These are phyloP conservation scores for Buphagus erythrorhynchus DNA, from an alignment of 2,797 vertebrate species.

Conservation along the genomic window DNA sequence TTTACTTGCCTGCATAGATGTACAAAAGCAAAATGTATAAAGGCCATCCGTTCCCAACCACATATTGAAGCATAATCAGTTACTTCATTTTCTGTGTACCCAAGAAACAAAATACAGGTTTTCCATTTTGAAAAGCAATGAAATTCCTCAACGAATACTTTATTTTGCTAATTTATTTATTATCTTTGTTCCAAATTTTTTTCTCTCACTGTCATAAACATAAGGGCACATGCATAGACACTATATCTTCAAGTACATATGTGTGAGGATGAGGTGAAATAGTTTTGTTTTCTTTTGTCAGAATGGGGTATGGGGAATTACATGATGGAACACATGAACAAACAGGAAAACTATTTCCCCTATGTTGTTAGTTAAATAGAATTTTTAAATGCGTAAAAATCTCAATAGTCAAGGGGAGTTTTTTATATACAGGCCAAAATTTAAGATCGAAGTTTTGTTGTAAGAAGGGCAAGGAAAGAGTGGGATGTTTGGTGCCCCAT, in stretches of 20 bases:
- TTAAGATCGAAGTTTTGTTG: fast-evolving
- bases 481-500: neutral
- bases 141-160: neutral
- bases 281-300: neutral
- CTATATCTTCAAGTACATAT: neutral
- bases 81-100: neutral
- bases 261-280: neutral
- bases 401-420: neutral
- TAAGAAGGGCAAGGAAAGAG: neutral
- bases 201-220: neutral
- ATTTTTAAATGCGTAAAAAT: neutral
- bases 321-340: neutral
- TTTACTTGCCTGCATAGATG: neutral
- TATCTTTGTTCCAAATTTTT: neutral
- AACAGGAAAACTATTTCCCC: neutral
- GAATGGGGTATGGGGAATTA: neutral
- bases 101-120: neutral
- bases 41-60: neutral
- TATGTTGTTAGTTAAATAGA: neutral
- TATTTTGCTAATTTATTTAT: neutral
- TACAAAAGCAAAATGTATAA: neutral
- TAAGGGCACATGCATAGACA: neutral
- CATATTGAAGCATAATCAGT: neutral
- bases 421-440: neutral
- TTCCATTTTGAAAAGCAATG: neutral